phyloP scores from a whole-genome alignment of 2,797 vertebrate genomes.

The Acomys russatus region DNA sequence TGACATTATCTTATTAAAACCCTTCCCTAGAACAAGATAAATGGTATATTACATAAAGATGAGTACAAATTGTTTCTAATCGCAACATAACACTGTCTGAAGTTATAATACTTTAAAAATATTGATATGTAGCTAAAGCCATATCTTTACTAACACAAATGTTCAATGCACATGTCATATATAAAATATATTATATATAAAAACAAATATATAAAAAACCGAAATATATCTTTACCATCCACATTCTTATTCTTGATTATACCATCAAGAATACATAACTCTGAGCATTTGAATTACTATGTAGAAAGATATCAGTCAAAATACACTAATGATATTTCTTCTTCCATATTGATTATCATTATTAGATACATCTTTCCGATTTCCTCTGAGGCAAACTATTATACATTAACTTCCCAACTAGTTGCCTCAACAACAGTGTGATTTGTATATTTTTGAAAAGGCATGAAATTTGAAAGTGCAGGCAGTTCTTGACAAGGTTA shows the following conservation, averaged over 20 bases:
- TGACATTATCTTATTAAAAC: constrained; percentile 12
- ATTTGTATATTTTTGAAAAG: constrained; percentile 33
- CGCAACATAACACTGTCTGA: not conserved
- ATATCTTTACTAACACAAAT: too few species aligned
- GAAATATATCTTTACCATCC: not conserved
- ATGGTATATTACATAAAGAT: not conserved
- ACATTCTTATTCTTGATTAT: not conserved
- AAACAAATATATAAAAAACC: too few species aligned
- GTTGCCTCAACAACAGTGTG: not conserved
- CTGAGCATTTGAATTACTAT: not conserved
- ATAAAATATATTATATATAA: too few species aligned
- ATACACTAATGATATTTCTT: not conserved
- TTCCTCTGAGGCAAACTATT: constrained; percentile 27
- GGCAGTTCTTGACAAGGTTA: not conserved
- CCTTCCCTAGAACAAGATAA: not conserved
- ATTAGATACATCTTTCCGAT: not conserved
- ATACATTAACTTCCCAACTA: not conserved
- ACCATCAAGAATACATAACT: too few species aligned
- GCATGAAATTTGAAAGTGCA: not conserved
- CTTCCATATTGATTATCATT: not conserved
- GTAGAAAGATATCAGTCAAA: not conserved
- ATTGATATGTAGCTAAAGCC: too few species aligned
- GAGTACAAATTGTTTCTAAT: constrained; percentile 19
- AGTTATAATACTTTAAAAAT: not conserved
- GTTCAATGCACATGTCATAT: too few species aligned